Base-by-base conservation (phyloP, 2,113 vertebrate species). In the Tyrannus savana region DNA sequence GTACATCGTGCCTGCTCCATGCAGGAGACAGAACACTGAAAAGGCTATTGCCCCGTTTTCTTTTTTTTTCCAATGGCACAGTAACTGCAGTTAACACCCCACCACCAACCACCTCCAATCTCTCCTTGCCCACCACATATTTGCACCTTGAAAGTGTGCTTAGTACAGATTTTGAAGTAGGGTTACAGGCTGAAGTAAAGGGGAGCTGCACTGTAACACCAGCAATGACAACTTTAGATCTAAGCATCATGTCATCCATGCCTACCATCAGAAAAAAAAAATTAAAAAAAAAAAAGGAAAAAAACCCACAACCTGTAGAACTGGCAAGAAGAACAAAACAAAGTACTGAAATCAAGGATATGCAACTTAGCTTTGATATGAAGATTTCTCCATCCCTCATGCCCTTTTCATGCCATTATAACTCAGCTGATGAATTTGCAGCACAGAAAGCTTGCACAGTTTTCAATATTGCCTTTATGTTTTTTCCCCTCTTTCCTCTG, bases 21-120 rank as follows among this genome's bases (percentile, higher is more conserved):
- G 6, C 63, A 68, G 60, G 35, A 76, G 13, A 67, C 39, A 84
- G n/a, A 17, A 31, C 19, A 8, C 59, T 22, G 46, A 44, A 78
- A 74, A 73, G 68, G 24, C 23, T 60, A 12, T 24, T 37, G 15
- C 21, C 23, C 1, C 14, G 8, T 69, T 91, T 89, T 44, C 27
- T 77, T 80, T 7, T 0, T 44, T 46, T 68, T 13, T 12, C 18
- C 30, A 68, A 23, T 46, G 79, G 31, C 35, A 59, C 30, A 73
- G 33, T 24, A 75, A 78, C 28, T 44, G 37, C 50, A 78, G 41
- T 13, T 33, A 77, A 33, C 41, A 71, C 24, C 17, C 28, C 33
- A 42, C 30, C 1, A 1, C 30, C 0, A 0, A 42, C 35, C 30
- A 59, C 7, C 14, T 72, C 14, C 31, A 31, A 23, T 24, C 24